Evolutionary conservation across 37 sponge, comb jelly and placozoan species (phyloP), one percentile per base, ranked within the genome.

Genomic region (Corticium candelabrum): DNA sequence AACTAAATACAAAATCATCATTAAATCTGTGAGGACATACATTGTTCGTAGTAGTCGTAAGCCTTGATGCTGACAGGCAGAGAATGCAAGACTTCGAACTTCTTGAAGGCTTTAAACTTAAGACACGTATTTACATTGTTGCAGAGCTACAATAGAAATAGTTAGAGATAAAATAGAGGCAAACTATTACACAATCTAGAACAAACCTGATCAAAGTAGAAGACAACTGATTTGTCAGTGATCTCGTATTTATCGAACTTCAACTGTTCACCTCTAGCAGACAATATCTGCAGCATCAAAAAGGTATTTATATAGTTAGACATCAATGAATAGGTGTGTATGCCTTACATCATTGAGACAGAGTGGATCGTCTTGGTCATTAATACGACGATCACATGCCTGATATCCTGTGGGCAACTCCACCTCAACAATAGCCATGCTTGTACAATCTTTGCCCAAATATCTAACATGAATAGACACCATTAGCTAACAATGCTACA

Each of bases 181-280:
- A n/a, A n/a, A n/a, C n/a, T n/a, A n/a, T n/a, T n/a, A n/a, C n/a
- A n/a, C n/a, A n/a, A n/a, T n/a, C n/a, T n/a, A n/a, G n/a, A n/a
- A n/a, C n/a, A n/a, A n/a, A 50, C 62, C 62, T 50, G 62, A 50
- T 50, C 62, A 50, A 50, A 50, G 62, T 50, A 50, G 21, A 50
- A 50, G 62, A 50, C 21, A 11, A 50, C 62, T 27, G 15, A 11
- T 11, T 21, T 11, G 21, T 21, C 62, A 11, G 62, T 27, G 62
- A 21, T 50, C 21, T 50, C 62, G 21, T 27, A 27, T 50, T 21
- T 50, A 21, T 50, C 62, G 15, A 50, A 21, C n/a, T n/a, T n/a
- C n/a, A n/a, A n/a, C n/a, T n/a, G n/a, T n/a, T n/a, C n/a, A n/a
- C n/a, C n/a, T n/a, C n/a, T n/a, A n/a, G n/a, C n/a, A n/a, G n/a